phyloP scores from a whole-genome alignment of 2,113 vertebrate species.

The Malaclemys terrapin region DNA sequence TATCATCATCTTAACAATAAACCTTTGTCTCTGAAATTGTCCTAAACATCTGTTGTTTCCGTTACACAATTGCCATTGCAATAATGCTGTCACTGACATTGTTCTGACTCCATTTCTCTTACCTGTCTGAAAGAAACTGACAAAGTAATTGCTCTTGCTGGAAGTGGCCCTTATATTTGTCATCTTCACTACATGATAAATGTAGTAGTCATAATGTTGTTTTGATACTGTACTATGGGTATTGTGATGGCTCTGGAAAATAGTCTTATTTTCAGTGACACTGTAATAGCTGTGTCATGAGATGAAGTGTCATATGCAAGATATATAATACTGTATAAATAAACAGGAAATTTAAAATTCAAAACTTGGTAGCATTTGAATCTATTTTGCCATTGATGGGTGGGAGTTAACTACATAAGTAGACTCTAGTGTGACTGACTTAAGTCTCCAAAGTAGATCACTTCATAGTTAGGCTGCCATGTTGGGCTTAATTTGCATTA shows the following conservation, averaged over 20 bases:
- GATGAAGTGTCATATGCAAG: neutral
- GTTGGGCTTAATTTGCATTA: neutral
- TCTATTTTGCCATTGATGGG: neutral
- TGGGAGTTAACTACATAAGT: neutral
- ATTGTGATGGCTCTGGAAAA: neutral
- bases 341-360: neutral
- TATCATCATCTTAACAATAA: neutral
- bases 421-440: neutral
- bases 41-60: neutral
- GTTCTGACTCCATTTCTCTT: neutral
- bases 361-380: neutral
- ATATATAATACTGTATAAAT: neutral
- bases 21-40: neutral
- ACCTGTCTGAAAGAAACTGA: conserved; percentile 1
- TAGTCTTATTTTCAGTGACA: neutral
- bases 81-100: neutral
- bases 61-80: neutral
- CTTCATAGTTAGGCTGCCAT: neutral
- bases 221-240: neutral
- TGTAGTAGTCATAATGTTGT: neutral
- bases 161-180: neutral
- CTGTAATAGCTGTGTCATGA: neutral
- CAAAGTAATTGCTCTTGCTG: neutral
- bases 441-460: neutral
- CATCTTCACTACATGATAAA: neutral